phyloP scores from a whole-genome alignment of 2,888 invertebrate species.

The Troilus luridus region DNA sequence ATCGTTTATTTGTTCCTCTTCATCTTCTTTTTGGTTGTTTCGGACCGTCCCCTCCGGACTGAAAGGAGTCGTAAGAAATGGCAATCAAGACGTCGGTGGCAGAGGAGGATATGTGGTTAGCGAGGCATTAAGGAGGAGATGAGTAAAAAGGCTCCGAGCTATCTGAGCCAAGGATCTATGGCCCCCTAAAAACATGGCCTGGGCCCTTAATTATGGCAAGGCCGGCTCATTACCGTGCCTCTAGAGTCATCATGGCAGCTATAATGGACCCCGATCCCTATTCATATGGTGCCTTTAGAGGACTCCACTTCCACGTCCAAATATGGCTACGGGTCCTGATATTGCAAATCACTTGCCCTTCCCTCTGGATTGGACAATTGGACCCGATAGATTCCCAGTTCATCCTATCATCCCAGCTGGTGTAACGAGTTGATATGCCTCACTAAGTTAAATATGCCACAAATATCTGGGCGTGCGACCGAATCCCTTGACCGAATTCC shows the following conservation, averaged over 20 bases:
- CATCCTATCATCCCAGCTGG: constrained; percentile 12
- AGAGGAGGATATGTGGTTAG: constrained; percentile 54
- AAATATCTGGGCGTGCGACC: no score
- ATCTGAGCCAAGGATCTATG: constrained; percentile 54
- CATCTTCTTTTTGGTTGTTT: not conserved
- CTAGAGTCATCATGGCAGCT: not conserved
- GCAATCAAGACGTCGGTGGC: constrained; percentile 56
- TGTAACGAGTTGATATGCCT: not conserved
- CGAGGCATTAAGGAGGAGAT: constrained; percentile 28
- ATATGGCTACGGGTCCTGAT: not conserved
- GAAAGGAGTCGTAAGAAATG: constrained; percentile 50
- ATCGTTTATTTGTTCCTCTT: not conserved
- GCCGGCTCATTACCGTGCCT: constrained; percentile 43
- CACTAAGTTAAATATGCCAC: not conserved
- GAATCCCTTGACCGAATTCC: no score
- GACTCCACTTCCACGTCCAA: constrained; percentile 12
- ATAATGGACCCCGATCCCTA: constrained; percentile 57
- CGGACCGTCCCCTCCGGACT: constrained; percentile 3
- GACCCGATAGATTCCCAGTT: not conserved
- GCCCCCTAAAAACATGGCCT: constrained; percentile 54
- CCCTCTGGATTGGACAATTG: not conserved
- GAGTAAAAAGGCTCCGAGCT: constrained; percentile 36
- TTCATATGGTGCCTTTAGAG: constrained; percentile 46
- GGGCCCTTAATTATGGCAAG: constrained; percentile 52
- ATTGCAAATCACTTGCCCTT: constrained; percentile 24